Base-by-base conservation (phyloP, 2,888 invertebrate species). In the Dicroscelio sp. region DNA sequence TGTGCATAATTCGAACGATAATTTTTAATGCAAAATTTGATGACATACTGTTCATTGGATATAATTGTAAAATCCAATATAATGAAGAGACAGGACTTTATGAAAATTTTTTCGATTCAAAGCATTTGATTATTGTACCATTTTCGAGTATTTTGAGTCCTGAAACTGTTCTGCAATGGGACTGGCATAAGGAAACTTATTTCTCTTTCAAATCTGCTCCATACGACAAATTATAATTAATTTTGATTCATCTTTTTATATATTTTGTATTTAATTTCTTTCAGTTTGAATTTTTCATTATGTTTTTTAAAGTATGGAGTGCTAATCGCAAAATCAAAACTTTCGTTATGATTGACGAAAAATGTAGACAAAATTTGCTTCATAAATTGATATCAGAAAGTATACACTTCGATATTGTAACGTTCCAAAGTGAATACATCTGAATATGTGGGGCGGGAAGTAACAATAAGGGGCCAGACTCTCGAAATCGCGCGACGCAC, bases 231-330 rank as follows among this genome's bases (percentile, higher is more conserved):
- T 63, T 83, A 63, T 83, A 83, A 83, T 38, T 6, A 38, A 38
- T 38, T 38, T 8, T 38, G 6, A 38, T 38, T 52, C 52, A 69
- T 38, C 48, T 30, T 48, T 48, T 71, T 48, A 63, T 76, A 30
- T 38, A 8, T 63, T 78, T 78, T 78, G 25, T 75, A 75, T 8
- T 35, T 33, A 35, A 30, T 69, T 31, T 10, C 27, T 25, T 52
- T 23, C 38, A 35, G 38, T 67, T 27, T 67, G n/a, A 35, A 55
- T 17, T 35, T 31, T 10, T 31, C 30, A 79, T n/a, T 30, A 67
- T 80, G 80, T 52, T 80, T 67, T 80, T 65, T 31, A 80, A 80
- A 80, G 63, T 80, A 80, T 80, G 80, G 80, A 67, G 33, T 25
- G 80, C 52, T n/a, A 43, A 80, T 80, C 30, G 80, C 4, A 80